Conservation (phyloP, 92 coral and sea anemone genomes). For the Parazoanthus darwini region DNA sequence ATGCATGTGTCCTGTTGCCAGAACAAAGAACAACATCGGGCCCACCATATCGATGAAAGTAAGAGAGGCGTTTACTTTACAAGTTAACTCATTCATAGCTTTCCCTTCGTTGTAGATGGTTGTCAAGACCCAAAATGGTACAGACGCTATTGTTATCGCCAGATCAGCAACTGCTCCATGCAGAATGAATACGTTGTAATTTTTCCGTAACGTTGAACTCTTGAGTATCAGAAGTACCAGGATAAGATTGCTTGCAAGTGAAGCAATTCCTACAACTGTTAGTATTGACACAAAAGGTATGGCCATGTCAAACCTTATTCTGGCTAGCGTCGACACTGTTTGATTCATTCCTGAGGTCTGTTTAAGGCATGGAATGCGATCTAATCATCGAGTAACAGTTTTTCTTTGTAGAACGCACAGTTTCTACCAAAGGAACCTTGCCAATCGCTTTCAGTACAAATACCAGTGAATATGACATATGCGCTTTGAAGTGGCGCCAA, state of each 20-base stretch:
- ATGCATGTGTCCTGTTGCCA: slow-evolving; percentile 70
- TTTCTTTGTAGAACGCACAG: too few relatives aligned
- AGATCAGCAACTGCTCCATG: slow-evolving; percentile 74
- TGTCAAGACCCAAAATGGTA: slow-evolving; percentile 84
- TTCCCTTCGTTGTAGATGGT: slow-evolving; percentile 65
- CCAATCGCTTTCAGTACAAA: not conserved
- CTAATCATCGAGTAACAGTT: not conserved
- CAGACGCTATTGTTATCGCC: slow-evolving; percentile 59
- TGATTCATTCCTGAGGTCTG: slow-evolving; percentile 10
- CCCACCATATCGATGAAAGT: slow-evolving; percentile 73
- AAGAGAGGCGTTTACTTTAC: slow-evolving; percentile 64
- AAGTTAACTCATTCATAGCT: slow-evolving; percentile 56
- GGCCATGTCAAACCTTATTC: slow-evolving; percentile 57
- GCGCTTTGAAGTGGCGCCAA: slow-evolving; percentile 40
- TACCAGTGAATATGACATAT: slow-evolving; percentile 3
- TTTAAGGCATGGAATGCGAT: not conserved
- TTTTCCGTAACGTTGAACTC: slow-evolving; percentile 55
- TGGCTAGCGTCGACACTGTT: not conserved
- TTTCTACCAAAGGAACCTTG: not conserved
- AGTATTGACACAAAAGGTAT: slow-evolving; percentile 77
- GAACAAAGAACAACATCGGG: slow-evolving; percentile 67
- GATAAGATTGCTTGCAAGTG: slow-evolving; percentile 70
- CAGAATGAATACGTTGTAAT: slow-evolving; percentile 68
- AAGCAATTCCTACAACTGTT: slow-evolving; percentile 74
- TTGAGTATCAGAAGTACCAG: slow-evolving; percentile 66